Evolutionary conservation across 2,113 vertebrate species (phyloP), one percentile per base, ranked within the genome.

Genomic region (Pygoscelis antarcticus): DNA sequence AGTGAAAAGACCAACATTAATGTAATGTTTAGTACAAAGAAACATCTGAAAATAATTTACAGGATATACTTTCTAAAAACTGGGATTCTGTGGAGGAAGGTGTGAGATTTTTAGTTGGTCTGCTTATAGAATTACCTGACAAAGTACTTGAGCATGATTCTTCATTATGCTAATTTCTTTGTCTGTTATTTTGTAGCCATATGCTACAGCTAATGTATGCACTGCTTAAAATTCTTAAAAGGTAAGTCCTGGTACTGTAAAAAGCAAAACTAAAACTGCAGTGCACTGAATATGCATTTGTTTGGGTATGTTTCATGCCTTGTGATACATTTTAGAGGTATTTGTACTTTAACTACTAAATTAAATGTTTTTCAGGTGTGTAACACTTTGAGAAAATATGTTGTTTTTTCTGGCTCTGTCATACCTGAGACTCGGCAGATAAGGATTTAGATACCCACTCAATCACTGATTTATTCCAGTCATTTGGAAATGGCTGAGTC

Each of bases 1-100:
- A 80, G 49, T 69, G 83, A 93, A 79, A 93, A 97, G 81, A 95
- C 65, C 54, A 57, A 82, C 18, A 60, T 76, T 68, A 84, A 61
- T 66, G 5, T 52, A 78, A 64, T 52, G 18, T 40, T 74, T 76
- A 78, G 21, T 74, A 54, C 61, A 82, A 91, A 90, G 78, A 68
- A 84, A 65, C 32, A 54, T 75, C 83, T 91, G 87, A 94, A 79
- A 96, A 91, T 65, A 83, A 76, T 96, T 88, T 57, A 60, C 34
- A 46, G 72, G 30, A 6, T 68, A 38, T 91, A 51, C 66, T 32
- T 10, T 90, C 66, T 87, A 60, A 38, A 97, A 95, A 42, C 16
- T 65, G 8, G 55, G 61, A 66, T 88, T 92, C 83, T 49, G 7
- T 3, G 25, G 65, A 79, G 42, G 44, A 79, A 60, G 13, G 29